Conservation (phyloP, 2,888 invertebrate species). For the Drosophila testacea region DNA sequence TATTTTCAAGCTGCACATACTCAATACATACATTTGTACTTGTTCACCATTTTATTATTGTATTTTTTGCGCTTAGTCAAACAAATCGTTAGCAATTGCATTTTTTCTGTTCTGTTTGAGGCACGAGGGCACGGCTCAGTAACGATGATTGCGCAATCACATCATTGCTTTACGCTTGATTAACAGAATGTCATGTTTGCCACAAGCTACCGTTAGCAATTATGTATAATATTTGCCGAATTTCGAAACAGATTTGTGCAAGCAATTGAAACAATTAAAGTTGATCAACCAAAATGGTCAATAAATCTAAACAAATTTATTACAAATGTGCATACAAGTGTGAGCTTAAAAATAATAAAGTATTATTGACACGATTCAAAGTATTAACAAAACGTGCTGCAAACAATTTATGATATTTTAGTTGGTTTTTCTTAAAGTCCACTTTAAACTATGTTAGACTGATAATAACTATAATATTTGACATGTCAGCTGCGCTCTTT, state of each 20-base stretch:
- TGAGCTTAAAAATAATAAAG: background rate
- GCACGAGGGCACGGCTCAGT: background rate
- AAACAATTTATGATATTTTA: background rate
- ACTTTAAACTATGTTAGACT: background rate
- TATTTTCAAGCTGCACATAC: background rate
- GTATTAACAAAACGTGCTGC: background rate
- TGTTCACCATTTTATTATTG: conserved; percentile 34
- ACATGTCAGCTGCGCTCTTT: background rate
- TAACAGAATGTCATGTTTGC: conserved; percentile 61
- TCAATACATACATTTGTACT: background rate
- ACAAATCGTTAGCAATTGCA: conserved; percentile 73
- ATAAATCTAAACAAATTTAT: background rate
- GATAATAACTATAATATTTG: background rate
- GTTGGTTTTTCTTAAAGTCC: no score
- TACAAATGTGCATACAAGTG: conserved; percentile 3
- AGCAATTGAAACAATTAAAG: conserved; percentile 27
- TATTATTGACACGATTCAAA: background rate
- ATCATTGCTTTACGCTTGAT: conserved; percentile 75
- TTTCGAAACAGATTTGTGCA: conserved; percentile 16
- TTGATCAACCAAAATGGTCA: conserved; percentile 24
- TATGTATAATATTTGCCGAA: conserved; percentile 41
- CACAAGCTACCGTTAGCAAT: conserved; percentile 45
- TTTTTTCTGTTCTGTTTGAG: conserved; percentile 8
- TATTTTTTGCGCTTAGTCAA: conserved; percentile 58
- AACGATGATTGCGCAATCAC: conserved; percentile 64